These are phyloP conservation scores for Chromis chromis DNA, from an alignment of 2,797 vertebrate genomes.

Conservation along the genomic window DNA sequence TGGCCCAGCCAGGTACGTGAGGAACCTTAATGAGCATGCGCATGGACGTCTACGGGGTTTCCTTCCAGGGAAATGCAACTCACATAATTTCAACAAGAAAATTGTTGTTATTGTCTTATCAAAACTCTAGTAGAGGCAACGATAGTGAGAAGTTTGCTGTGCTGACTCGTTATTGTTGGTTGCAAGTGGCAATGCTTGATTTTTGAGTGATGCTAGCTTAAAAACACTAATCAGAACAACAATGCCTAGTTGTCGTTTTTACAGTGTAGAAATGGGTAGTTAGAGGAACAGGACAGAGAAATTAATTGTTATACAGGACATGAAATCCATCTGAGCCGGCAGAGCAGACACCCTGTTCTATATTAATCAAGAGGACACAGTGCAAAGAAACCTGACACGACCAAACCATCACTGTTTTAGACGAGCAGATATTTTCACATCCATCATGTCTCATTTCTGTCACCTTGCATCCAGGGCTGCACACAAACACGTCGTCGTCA, in stretches of 20 bases:
- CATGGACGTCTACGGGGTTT: too few relatives aligned
- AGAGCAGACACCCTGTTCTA: conserved; percentile 1
- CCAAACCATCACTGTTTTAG: background rate
- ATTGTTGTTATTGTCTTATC: too few relatives aligned
- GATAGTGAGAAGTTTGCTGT: too few relatives aligned
- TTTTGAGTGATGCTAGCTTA: background rate
- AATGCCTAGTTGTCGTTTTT: too few relatives aligned
- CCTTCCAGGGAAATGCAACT: too few relatives aligned
- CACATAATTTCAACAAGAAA: too few relatives aligned
- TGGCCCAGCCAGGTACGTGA: too few relatives aligned
- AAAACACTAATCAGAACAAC: too few relatives aligned
- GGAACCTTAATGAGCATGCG: too few relatives aligned
- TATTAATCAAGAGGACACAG: background rate
- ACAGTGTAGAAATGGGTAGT: conserved; percentile 21
- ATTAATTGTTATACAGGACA: conserved; percentile 6
- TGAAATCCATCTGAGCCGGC: conserved; percentile 35
- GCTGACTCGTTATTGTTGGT: too few relatives aligned
- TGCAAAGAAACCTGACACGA: background rate
- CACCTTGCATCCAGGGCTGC: conserved; percentile 70
- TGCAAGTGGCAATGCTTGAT: too few relatives aligned
- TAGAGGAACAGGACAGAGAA: conserved; percentile 14
- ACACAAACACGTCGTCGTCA: conserved; percentile 78
- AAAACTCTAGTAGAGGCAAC: too few relatives aligned
- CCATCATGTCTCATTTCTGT: conserved; percentile 11
- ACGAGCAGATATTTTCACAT: background rate